Conservation (phyloP, 2,113 vertebrate genomes). For the Conger conger region DNA sequence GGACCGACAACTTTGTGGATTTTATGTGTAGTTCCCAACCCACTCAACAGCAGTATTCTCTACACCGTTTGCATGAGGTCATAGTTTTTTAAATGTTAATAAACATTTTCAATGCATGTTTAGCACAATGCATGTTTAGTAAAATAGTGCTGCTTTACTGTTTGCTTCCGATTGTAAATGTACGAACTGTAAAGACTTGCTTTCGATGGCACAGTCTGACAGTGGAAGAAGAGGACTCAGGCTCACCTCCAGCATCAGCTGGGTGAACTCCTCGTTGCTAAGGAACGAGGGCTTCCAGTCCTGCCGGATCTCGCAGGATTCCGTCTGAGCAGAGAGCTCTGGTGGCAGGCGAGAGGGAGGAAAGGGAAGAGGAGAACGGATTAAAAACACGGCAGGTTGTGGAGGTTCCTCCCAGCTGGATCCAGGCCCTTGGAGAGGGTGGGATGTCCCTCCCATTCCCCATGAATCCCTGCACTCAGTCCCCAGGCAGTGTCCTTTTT, state of each 20-base stretch:
- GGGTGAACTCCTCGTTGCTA: constrained; percentile 87
- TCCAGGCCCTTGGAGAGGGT: too few species aligned
- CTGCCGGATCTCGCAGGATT: constrained; percentile 69
- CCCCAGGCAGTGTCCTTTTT: too few species aligned
- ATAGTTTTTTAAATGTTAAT: background rate
- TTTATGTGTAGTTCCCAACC: background rate
- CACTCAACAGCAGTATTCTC: background rate
- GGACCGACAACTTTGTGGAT: background rate
- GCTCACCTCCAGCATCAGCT: constrained; percentile 86
- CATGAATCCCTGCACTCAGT: too few species aligned
- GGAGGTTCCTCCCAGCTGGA: too few species aligned
- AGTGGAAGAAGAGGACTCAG: background rate
- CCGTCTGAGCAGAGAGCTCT: constrained; percentile 79
- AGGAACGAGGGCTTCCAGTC: constrained; percentile 83
- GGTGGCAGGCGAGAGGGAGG: constrained; percentile 41
- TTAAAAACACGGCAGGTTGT: background rate
- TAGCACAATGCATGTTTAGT: too few species aligned
- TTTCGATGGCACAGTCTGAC: too few species aligned
- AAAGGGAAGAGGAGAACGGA: constrained; percentile 45
- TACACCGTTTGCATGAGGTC: background rate
- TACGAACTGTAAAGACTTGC: background rate
- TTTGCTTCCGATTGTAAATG: too few species aligned
- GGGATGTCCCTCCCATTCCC: too few species aligned
- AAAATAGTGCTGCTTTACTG: too few species aligned
- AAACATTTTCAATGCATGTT: too few species aligned